Conservation (phyloP, 2,797 vertebrate genomes). For the Liasis olivaceus region DNA sequence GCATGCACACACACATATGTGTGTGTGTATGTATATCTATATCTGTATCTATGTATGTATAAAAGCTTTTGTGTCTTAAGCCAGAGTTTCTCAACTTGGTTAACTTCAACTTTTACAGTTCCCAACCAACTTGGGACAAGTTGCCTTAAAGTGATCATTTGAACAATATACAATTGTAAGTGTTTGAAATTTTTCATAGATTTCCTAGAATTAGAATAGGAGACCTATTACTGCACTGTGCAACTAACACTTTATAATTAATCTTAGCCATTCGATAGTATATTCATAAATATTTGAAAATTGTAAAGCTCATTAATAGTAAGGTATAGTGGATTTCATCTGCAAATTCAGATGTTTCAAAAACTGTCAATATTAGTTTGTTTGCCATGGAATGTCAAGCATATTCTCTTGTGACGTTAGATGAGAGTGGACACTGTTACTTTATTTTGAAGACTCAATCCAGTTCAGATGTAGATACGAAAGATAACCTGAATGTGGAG, state of each 20-base stretch:
- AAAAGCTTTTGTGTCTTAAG: background rate
- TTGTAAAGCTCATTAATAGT: background rate
- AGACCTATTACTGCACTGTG: background rate
- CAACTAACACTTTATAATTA: background rate
- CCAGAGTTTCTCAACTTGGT: background rate
- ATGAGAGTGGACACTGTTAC: background rate
- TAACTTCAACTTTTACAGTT: background rate
- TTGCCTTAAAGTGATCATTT: background rate
- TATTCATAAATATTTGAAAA: constrained; percentile 1
- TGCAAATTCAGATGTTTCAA: background rate
- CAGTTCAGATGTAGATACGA: background rate
- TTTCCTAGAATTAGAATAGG: background rate
- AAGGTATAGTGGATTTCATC: constrained; percentile 20
- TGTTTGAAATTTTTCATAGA: background rate
- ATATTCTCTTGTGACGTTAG: constrained; percentile 17
- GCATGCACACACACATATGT: too few species aligned
- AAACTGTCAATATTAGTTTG: constrained; percentile 9
- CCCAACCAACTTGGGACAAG: background rate
- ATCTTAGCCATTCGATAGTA: background rate
- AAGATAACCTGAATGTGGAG: background rate
- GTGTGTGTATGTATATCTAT: too few species aligned
- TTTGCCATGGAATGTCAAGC: constrained; percentile 5
- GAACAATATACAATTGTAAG: background rate
- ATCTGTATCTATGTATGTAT: background rate
- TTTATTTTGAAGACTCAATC: background rate